phyloP scores from a whole-genome alignment of 64 coral and sea anemone species.

The Stichodactyla helianthus region DNA sequence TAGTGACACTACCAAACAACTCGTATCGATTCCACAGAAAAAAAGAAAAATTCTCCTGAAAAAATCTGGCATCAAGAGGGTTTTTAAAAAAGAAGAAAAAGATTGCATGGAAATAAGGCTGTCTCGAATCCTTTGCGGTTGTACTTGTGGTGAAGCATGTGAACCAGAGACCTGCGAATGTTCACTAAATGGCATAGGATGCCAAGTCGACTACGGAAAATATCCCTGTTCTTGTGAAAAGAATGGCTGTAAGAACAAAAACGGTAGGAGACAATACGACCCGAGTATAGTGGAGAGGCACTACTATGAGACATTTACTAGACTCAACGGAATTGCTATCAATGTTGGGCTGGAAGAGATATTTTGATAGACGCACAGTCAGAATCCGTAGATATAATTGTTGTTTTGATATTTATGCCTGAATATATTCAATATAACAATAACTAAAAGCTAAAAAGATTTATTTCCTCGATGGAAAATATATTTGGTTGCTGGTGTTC shows the following conservation, averaged over 20 bases:
- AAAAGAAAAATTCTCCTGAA: conserved; percentile 60
- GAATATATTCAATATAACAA: background rate
- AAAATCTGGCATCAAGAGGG: conserved; percentile 68
- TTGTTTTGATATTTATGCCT: background rate
- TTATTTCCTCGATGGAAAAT: background rate
- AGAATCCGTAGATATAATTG: background rate
- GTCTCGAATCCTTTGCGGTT: conserved; percentile 78
- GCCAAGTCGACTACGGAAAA: conserved; percentile 90
- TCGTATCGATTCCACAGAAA: conserved; percentile 58
- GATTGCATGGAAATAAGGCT: conserved; percentile 80
- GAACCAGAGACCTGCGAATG: conserved; percentile 86
- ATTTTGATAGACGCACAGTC: background rate
- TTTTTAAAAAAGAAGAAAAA: conserved; percentile 71
- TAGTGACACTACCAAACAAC: conserved; percentile 32
- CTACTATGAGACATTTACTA: conserved; percentile 81
- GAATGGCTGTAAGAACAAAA: conserved; percentile 65
- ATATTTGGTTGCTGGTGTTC: background rate
- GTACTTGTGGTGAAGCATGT: conserved; percentile 77
- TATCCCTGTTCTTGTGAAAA: conserved; percentile 80
- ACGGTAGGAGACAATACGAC: conserved; percentile 89
- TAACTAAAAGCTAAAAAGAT: background rate
- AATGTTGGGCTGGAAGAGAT: conserved; percentile 17
- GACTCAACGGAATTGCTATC: conserved; percentile 60
- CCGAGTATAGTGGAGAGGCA: conserved; percentile 62
- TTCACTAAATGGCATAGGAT: conserved; percentile 76